Conservation (phyloP, 2,113 vertebrate genomes). For the Hydropotes inermis region DNA sequence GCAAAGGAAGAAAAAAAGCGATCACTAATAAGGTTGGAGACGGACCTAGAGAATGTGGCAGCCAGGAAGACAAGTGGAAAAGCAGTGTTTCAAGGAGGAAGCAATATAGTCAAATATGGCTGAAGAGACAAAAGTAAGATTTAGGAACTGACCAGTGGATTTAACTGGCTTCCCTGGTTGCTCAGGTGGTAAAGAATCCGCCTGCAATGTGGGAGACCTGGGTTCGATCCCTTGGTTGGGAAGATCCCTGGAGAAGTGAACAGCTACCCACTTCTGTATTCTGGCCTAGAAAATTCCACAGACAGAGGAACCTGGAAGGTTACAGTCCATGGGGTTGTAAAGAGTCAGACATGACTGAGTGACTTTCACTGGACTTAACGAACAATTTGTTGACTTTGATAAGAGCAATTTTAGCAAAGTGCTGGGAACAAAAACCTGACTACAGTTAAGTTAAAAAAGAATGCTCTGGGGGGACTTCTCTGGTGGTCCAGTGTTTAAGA, state of each 20-base stretch:
- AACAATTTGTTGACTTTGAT: not conserved
- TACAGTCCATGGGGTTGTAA: not conserved
- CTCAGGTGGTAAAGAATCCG: not conserved
- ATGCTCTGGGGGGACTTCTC: not conserved
- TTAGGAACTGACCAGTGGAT: not conserved
- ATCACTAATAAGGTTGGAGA: not conserved
- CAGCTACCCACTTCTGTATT: not conserved
- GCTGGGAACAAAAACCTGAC: not conserved
- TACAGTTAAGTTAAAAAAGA: not conserved
- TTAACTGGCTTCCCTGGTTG: not conserved
- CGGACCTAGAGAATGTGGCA: not conserved
- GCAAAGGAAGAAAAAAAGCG: not conserved
- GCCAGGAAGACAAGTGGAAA: not conserved
- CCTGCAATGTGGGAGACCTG: not conserved
- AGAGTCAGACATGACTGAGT: not conserved
- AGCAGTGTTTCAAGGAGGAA: not conserved
- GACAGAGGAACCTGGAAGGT: not conserved
- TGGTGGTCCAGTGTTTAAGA: not conserved
- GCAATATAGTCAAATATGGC: not conserved
- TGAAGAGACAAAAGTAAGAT: not conserved
- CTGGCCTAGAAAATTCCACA: not conserved
- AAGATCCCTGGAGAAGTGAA: not conserved
- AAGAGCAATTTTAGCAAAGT: not conserved
- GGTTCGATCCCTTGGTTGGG: not conserved
- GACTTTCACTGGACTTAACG: not conserved